Evolutionary conservation across 2,797 vertebrate species (phyloP), one percentile per base, ranked within the genome.

Genomic region (Sebastes itinus): DNA sequence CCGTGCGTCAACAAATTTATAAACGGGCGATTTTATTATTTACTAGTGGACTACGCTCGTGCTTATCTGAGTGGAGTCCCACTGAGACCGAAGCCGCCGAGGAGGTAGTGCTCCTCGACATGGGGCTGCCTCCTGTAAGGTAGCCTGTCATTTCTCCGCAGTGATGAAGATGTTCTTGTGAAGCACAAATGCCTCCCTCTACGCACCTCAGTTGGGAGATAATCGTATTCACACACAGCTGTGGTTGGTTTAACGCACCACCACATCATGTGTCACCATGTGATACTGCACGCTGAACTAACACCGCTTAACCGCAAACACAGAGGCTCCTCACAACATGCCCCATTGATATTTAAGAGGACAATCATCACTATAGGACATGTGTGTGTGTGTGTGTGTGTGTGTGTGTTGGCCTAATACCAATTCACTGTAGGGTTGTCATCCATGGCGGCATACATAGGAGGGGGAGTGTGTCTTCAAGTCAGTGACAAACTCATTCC

Each of bases 401-500:
- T 78, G 76, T 62, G 46, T 88, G 63, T 87, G 69, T 32, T 85
- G 91, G 87, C 81, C 87, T 80, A 22, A 79, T 69, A 87, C 88
- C 83, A 88, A 82, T 76, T 83, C 88, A 83, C 90, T 81, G 78
- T 87, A 77, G 82, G 87, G 85, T 86, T 90, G 88, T 91, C 93
- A 88, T 92, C 89, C 82, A 84, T 77, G 87, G 84, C 75, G 87
- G 88, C 87, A 87, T 83, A 89, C 87, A 92, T 85, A 79, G 86
- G 84, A 77, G 79, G 80, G 86, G 78, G 90, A 73, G 90, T 72
- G 84, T 82, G 89, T 90, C 92, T 92, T 92, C 92, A 86, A 86
- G 90, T 90, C 82, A 84, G 86, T 92, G 93, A 93, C 93, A 95
- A 94, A 94, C 88, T 94, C 93, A 92, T 93, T 95, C 79, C 89